These are phyloP conservation scores for Parelbella ahira DNA, from an alignment of 2,888 invertebrate species.

Conservation along the genomic window DNA sequence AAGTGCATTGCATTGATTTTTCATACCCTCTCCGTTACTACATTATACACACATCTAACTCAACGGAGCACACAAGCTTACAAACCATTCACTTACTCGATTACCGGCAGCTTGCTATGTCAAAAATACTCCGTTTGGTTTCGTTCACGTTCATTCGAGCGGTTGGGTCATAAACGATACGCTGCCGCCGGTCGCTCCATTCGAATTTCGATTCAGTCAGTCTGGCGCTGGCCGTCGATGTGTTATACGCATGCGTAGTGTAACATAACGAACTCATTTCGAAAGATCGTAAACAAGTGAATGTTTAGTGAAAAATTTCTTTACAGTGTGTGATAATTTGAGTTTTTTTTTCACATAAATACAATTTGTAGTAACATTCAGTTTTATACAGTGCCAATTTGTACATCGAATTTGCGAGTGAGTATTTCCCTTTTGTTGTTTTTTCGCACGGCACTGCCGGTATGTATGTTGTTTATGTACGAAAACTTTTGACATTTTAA, in stretches of 20 bases:
- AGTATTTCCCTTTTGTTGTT: conserved; percentile 56
- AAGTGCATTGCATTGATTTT: conserved; percentile 25
- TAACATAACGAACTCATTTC: conserved; percentile 50
- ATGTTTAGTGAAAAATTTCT: conserved; percentile 45
- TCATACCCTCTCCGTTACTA: conserved; percentile 7
- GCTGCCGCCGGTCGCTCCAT: conserved; percentile 29
- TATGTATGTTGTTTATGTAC: conserved; percentile 53
- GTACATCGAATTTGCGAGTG: conserved; percentile 64
- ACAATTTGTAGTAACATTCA: conserved; percentile 11
- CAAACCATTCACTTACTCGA: conserved; percentile 16
- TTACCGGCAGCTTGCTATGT: conserved; percentile 16
- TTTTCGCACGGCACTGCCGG: conserved; percentile 51
- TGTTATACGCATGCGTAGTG: conserved; percentile 59
- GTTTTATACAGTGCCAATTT: conserved; percentile 41
- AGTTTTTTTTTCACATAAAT: conserved; percentile 21
- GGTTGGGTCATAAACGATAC: conserved; percentile 6
- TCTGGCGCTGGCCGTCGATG: conserved; percentile 54
- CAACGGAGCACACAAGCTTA: not conserved
- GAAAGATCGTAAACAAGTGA: conserved; percentile 71
- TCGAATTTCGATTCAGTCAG: conserved; percentile 43
- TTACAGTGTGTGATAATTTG: conserved; percentile 36
- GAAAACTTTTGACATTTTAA: conserved; percentile 18
- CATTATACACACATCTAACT: not conserved
- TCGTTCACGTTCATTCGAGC: conserved; percentile 31
- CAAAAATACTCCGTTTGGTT: conserved; percentile 16